Base-by-base conservation (phyloP, 2,888 invertebrate species). In the Amblyjoppa fuscipennis region DNA sequence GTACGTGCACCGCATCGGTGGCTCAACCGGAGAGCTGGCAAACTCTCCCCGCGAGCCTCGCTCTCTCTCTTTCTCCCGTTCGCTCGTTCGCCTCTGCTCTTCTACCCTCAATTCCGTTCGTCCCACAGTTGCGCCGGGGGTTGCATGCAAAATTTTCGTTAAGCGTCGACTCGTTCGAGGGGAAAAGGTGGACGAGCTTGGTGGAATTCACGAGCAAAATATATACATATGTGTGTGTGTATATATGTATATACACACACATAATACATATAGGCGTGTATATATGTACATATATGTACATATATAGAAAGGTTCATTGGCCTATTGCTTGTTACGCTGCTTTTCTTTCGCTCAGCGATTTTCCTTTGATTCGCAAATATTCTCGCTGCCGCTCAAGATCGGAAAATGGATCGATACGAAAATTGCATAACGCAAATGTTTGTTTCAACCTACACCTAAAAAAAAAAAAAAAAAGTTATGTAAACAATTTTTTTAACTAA, bases 1-100 rank as follows among this genome's bases (percentile, higher is more conserved):
- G 90, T 91, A 91, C 91, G 91, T 91, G 91, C 89, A 85, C 85
- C 87, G 91, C 91, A 91, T 91, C 90, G 87, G 73, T 66, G 79
- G 64, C 25, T 79, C 85, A 82, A 81, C 71, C 82, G 31, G 81
- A 84, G 82, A 73, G 81, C 82, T 41, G 78, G 70, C 86, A 82
- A 82, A 81, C 81, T 84, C 77, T 70, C 51, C 70, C 71, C 49
- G 53, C 81, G 76, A 34, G 53, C 34, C 66, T 82, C 76, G 49
- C 61, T 59, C 80, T 51, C 61, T 64, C 61, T 59, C 80, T 51
- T 53, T 64, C 68, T 45, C 59, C 68, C 71, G n/a, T 53, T 79
- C 45, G 25, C 49, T 68, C 68, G 49, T 51, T 34, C 68, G 13
- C 85, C 87, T 83, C 85, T 85, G 84, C 87, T 87, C 85, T 76